These are phyloP conservation scores for Cheirogaleus medius DNA, from an alignment of 2,113 vertebrate genomes.

Conservation along the genomic window DNA sequence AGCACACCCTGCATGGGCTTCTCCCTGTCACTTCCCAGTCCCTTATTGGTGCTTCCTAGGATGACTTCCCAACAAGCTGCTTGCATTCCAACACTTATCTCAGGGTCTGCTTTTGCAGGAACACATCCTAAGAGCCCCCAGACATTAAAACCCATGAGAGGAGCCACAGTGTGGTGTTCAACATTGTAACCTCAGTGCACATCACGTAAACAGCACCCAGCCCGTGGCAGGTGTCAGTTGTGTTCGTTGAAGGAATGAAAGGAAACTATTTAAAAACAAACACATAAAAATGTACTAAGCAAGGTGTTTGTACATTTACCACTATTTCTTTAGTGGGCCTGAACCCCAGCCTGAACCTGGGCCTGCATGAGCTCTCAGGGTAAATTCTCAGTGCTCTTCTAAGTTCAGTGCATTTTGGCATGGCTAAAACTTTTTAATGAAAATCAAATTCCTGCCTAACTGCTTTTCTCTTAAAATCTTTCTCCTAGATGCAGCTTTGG, in stretches of 20 bases:
- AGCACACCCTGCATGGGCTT: background rate
- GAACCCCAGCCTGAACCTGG: background rate
- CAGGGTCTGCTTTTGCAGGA: background rate
- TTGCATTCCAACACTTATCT: background rate
- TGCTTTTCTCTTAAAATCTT: background rate
- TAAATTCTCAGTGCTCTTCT: background rate
- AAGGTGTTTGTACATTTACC: background rate
- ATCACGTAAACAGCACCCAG: background rate
- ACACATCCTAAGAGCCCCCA: background rate
- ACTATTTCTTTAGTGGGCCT: background rate
- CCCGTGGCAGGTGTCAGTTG: background rate
- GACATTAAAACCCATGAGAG: background rate
- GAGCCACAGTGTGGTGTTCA: background rate
- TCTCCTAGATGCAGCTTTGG: background rate
- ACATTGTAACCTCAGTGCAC: no score
- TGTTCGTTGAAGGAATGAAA: background rate
- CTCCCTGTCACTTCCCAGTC: background rate
- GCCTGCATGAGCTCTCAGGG: background rate
- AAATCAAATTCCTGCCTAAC: background rate
- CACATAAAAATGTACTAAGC: background rate
- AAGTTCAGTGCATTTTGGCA: background rate
- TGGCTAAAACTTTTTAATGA: slow-evolving; percentile 33
- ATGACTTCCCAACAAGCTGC: background rate
- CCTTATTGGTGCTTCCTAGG: background rate
- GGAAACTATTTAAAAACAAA: background rate